Base-by-base conservation (phyloP, 2,113 vertebrate species). In the Psophia crepitans region DNA sequence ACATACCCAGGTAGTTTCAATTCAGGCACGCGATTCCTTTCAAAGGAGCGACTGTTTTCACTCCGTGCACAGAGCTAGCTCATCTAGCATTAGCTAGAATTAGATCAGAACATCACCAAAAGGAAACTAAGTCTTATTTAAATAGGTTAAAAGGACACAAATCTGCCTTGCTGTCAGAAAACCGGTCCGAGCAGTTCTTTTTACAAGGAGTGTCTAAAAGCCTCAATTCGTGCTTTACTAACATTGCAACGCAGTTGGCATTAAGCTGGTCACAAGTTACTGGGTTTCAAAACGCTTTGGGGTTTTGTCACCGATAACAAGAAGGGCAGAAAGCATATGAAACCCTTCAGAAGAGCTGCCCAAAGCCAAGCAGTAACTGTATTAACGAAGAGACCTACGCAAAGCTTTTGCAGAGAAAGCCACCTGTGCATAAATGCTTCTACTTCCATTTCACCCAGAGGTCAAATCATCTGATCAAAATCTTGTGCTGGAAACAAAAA, bases 381-480 rank as follows among this genome's bases (percentile, higher is more conserved):
- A 56, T 78, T 75, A 91, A 89, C 51, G 69, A 44, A 83, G 32
- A 73, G 57, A 73, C 3, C 6, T 51, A 48, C 48, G 12, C 12
- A 93, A 93, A 70, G 87, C 56, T 89, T 91, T 66, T 73, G 46
- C 78, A 80, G 70, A 76, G 48, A 93, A 95, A 97, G 48, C 48
- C 74, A 96, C 90, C 90, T 84, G 51, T 53, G 86, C 83, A 75
- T 89, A 84, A 95, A 89, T 74, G 33, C 28, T 89, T 69, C 92
- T 79, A 60, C 77, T 96, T 94, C 69, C 57, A 87, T 88, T 89
- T 92, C 81, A 94, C 87, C 81, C 46, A 84, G 51, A 92, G 90
- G 87, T 93, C 95, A 96, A 97, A 90, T 79, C 95, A 82, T 64
- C 74, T 75, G 86, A 96, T 91, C 90, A 95, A 96, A 96, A 95